Conservation (phyloP, 2,113 vertebrate genomes). For the Zeus faber region DNA sequence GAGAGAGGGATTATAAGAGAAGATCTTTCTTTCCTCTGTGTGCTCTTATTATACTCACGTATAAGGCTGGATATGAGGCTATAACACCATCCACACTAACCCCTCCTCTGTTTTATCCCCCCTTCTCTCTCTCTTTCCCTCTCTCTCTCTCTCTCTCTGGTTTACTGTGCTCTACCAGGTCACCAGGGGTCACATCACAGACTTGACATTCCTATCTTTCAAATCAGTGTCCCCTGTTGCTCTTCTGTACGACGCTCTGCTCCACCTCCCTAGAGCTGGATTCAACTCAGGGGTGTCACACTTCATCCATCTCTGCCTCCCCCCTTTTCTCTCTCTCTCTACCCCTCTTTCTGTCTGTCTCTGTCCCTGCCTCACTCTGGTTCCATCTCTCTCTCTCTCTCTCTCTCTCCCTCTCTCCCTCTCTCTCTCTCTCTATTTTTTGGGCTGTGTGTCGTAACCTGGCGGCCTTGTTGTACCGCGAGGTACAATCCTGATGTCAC, state of each 20-base stretch:
- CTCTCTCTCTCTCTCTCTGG: slow-evolving; percentile 19
- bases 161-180: slow-evolving; percentile 23
- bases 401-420: slow-evolving; percentile 23
- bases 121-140: slow-evolving; percentile 12
- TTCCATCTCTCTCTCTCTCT: too few relatives aligned
- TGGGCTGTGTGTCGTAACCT: slow-evolving; percentile 34
- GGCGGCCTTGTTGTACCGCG: slow-evolving; percentile 40
- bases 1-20: background rate
- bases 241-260: slow-evolving; percentile 18
- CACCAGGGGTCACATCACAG: slow-evolving; percentile 40
- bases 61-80: background rate
- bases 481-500: slow-evolving; percentile 64
- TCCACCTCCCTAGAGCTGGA: too few relatives aligned
- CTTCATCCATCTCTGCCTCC: too few relatives aligned
- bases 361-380: too few relatives aligned
- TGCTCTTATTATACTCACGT: too few relatives aligned
- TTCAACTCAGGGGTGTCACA: too few relatives aligned
- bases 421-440: background rate
- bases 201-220: slow-evolving; percentile 50
- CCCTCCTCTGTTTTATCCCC: slow-evolving; percentile 4
- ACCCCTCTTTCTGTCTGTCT: too few relatives aligned
- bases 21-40: too few relatives aligned
- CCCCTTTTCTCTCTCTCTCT: too few relatives aligned
- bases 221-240: slow-evolving; percentile 43
- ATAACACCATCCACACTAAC: slow-evolving; percentile 15